These are phyloP conservation scores for Gila robusta DNA, from an alignment of 2,797 vertebrate genomes.

Conservation along the genomic window DNA sequence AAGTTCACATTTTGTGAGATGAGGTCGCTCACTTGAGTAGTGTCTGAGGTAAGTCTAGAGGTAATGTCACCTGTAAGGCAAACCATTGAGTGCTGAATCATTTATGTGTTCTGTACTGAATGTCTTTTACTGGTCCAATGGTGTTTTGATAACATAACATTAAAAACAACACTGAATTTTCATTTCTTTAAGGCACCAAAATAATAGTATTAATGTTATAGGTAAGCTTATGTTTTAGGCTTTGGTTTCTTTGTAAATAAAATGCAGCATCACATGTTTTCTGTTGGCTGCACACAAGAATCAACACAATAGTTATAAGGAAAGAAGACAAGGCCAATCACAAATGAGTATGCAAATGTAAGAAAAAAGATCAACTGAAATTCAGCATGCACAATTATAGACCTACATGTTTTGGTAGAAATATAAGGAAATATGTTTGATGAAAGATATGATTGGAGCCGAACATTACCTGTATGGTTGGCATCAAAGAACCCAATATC, in stretches of 20 bases:
- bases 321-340: not conserved
- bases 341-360: not conserved
- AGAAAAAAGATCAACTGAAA: not conserved
- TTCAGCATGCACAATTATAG: not conserved
- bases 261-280: not conserved
- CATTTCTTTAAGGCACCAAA: not conserved
- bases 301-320: not conserved
- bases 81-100: constrained; percentile 34
- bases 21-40: constrained; percentile 94
- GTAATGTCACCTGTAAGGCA: constrained; percentile 88
- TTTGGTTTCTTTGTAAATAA: not conserved
- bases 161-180: not conserved
- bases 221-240: not conserved
- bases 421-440: not conserved
- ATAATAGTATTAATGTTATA: not conserved
- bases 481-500: constrained; percentile 95
- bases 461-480: constrained; percentile 89
- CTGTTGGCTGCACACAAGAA: not conserved
- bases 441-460: not conserved
- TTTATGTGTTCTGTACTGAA: constrained; percentile 2
- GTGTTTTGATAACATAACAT: not conserved
- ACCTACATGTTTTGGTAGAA: not conserved
- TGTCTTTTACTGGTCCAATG: not conserved
- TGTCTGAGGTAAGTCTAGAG: constrained; percentile 94
- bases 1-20: constrained; percentile 94